Base-by-base conservation (phyloP, 30 jellyfish, hydroid and myxozoan species). In the Mastigias papua region DNA sequence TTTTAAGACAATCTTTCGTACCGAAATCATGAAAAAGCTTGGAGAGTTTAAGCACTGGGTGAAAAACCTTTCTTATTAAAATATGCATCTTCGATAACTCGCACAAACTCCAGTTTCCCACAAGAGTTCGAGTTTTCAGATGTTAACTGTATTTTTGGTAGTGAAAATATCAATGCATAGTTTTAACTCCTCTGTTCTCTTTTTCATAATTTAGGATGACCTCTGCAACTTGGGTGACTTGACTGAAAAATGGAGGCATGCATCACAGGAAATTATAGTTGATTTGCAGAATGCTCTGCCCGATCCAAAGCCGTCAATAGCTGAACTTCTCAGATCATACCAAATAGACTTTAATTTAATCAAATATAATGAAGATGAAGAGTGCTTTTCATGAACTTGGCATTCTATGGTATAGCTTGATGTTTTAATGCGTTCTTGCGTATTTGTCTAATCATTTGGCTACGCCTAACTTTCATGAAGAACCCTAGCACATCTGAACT, bases 261-360 rank as follows among this genome's bases (percentile, higher is more conserved):
- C 92, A 9, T 31, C 86, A n/a, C 92, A 83, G 64, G 92, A 83
- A 51, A 70, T 83, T 16, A 25, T 83, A 32, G 86, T 70, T 34
- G 92, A 83, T 57, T 46, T 83, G 13, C 92, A 83, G 63, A 69
- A 71, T 57, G 86, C 86, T 30, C 57, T 83, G 65, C 92, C 92
- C 11, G 92, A 83, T 21, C 85, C 92, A 71, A 83, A 70, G n/a
- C 92, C 92, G 21, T 20, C 92, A 2, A 69, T 83, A 8, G 21
- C 71, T 35, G 92, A 69, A n/a, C 49, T 83, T 48, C 60, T 83
- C 27, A 69, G 60, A 25, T 29, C 87, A 29, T 73, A 67, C 50
- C 84, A 83, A 54, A 69, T 83, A 19, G 86, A 83, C 31, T 70
- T 51, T 19, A 31, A 34, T 34, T 74, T 51, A 2, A n/a, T 83